A percentile compares a stretch with the other conserved stretches of the same genome.
phyloP scores from a whole-genome alignment of 1,140 invertebrate species.

The Hetaerina americana region DNA sequence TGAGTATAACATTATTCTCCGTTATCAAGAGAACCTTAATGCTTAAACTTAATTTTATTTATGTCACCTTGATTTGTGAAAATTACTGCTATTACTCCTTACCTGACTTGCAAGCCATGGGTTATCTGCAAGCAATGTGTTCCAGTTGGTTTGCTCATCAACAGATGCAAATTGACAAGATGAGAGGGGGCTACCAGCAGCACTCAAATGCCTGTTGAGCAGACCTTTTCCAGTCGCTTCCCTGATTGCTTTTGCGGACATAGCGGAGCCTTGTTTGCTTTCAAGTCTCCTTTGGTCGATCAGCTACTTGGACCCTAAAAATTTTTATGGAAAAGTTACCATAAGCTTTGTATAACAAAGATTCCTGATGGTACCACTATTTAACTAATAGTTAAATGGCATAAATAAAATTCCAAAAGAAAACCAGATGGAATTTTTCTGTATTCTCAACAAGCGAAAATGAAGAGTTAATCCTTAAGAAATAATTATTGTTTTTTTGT shows the following conservation, averaged over 20 bases:
- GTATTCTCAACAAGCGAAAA: no score
- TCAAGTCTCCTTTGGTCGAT: neutral
- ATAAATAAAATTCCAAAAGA: neutral
- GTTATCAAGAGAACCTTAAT: neutral
- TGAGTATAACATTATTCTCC: no score
- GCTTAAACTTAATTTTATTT: neutral
- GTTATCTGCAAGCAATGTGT: constrained; percentile 55
- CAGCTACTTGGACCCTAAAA: neutral
- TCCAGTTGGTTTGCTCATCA: constrained; percentile 66
- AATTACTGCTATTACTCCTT: constrained; percentile 18
- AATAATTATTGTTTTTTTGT: neutral
- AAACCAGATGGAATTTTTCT: neutral
- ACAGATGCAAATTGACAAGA: constrained; percentile 74
- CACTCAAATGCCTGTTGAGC: constrained; percentile 67
- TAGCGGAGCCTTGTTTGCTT: constrained; percentile 26
- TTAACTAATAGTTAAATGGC: neutral
- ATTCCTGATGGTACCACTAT: neutral
- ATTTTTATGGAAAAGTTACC: neutral
- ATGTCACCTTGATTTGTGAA: neutral
- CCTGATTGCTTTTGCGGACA: constrained; percentile 97
- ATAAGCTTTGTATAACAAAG: neutral
- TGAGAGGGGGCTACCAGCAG: constrained; percentile 46
- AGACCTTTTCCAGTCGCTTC: constrained; percentile 93
- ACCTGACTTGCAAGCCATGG: constrained; percentile 78
- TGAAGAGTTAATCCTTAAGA: neutral